These are phyloP conservation scores for Silurus aristotelis DNA, from an alignment of 2,797 vertebrate species.

Conservation along the genomic window DNA sequence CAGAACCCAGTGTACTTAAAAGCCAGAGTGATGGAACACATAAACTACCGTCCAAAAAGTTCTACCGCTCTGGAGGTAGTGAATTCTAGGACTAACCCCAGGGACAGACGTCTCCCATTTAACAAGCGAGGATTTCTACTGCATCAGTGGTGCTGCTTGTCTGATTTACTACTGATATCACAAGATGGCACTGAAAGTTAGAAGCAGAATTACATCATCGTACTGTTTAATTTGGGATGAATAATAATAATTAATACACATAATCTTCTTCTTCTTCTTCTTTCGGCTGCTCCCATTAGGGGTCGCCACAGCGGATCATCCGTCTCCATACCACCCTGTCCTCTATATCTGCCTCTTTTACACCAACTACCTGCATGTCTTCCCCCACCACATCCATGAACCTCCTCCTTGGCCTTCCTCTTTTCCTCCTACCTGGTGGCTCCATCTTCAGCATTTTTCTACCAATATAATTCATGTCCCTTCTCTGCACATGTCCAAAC, in stretches of 20 bases:
- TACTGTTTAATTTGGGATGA: neutral
- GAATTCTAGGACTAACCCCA: neutral
- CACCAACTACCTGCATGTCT: no score
- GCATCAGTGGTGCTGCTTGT: neutral
- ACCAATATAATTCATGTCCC: no score
- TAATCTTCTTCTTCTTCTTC: no score
- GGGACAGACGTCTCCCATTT: slow-evolving; percentile 27
- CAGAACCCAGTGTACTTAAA: slow-evolving; percentile 27
- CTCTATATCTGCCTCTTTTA: no score
- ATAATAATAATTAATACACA: neutral
- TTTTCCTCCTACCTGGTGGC: no score
- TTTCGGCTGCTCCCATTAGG: no score
- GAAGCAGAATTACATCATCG: neutral
- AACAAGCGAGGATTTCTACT: slow-evolving; percentile 1
- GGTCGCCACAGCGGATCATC: no score
- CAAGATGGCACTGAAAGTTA: neutral
- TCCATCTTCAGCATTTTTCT: no score
- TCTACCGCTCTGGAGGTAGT: slow-evolving; percentile 16
- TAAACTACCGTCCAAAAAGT: slow-evolving; percentile 8
- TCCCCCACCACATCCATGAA: no score
- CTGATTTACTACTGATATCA: neutral
- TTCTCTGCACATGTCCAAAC: no score
- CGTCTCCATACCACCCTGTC: no score
- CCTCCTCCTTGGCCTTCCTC: no score
- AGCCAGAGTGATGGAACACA: slow-evolving; percentile 23